Evolutionary conservation across 2,797 vertebrate species (phyloP).

Genomic region (Acipenser transmontanus): DNA sequence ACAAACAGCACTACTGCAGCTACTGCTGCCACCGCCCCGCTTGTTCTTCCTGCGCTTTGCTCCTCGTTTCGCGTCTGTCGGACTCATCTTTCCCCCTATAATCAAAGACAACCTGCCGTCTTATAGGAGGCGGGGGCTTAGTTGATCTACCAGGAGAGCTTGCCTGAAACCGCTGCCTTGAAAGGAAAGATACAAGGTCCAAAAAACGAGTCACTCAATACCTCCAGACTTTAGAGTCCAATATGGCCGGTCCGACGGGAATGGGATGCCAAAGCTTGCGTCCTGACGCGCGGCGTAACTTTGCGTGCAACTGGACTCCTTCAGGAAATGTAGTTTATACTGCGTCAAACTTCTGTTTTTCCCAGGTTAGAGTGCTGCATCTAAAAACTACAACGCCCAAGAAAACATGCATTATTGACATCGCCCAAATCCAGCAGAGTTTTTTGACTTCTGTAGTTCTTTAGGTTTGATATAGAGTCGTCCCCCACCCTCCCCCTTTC

Average conservation of each 20-base stretch:
- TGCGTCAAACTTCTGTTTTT: too few species aligned
- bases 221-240: constrained; percentile 82
- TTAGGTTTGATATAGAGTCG: too few species aligned
- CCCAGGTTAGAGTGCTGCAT: neutral
- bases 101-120: constrained; percentile 58
- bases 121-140: constrained; percentile 46
- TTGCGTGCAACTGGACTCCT: constrained; percentile 20
- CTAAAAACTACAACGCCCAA: constrained; percentile 14
- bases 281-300: constrained; percentile 37
- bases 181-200: constrained; percentile 44
- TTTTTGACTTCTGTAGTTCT: too few species aligned
- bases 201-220: constrained; percentile 47
- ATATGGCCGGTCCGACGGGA: constrained; percentile 89
- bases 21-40: constrained; percentile 80
- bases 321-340: constrained; percentile 52
- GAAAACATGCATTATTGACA: constrained; percentile 5
- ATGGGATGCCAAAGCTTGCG: constrained; percentile 73
- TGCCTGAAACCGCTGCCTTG: constrained; percentile 29
- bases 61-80: constrained; percentile 93
- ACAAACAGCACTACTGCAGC: constrained; percentile 63
- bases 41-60: constrained; percentile 97
- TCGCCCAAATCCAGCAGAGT: too few species aligned
- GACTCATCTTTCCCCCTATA: constrained; percentile 73
- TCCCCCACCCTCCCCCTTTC: rapidly evolving
- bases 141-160: constrained; percentile 31